Conservation (phyloP, 2,113 vertebrate species). For the Daboia siamensis region DNA sequence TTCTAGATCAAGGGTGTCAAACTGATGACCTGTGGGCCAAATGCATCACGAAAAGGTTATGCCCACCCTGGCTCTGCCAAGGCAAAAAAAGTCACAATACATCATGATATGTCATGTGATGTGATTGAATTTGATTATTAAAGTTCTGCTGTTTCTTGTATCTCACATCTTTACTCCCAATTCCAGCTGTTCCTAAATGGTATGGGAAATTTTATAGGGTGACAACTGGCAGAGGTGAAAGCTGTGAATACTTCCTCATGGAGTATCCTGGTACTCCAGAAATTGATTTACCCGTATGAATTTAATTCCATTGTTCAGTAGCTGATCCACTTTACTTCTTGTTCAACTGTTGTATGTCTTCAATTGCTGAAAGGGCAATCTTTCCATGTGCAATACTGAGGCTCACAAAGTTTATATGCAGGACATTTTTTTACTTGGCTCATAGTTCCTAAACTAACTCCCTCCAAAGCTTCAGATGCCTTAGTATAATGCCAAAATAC, state of each 20-base stretch:
- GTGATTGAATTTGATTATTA: neutral
- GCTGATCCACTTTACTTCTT: neutral
- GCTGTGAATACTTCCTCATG: neutral
- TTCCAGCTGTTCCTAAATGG: neutral
- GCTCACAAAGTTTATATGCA: neutral
- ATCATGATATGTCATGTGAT: no score
- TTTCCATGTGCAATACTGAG: neutral
- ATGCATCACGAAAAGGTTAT: rapidly evolving
- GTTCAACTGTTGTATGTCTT: neutral
- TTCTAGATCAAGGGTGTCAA: neutral
- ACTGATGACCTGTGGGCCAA: rapidly evolving
- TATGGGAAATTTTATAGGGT: neutral
- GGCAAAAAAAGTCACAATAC: neutral
- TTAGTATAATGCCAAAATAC: neutral
- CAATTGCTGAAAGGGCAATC: neutral
- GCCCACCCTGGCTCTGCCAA: rapidly evolving
- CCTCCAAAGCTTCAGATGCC: neutral
- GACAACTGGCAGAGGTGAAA: neutral
- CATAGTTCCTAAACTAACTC: neutral
- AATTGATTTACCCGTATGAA: neutral
- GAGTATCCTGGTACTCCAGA: neutral
- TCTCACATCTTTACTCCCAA: neutral
- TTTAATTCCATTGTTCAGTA: neutral
- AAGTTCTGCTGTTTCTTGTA: neutral
- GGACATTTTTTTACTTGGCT: neutral